Evolutionary conservation across 1,140 invertebrate genomes (phyloP).

Genomic region (Bombus cullumanus): DNA sequence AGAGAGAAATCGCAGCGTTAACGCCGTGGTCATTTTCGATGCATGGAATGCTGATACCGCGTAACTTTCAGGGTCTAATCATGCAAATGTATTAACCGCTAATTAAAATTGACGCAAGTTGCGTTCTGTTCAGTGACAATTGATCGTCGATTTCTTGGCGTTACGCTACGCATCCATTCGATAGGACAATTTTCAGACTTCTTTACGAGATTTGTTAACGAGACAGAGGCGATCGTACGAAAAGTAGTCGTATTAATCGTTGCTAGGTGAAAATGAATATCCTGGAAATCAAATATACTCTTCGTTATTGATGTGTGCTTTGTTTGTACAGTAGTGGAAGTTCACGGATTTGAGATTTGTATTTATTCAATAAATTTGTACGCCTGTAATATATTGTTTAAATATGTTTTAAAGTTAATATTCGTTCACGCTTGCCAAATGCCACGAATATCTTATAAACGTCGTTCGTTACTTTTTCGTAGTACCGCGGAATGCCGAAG

Average conservation of each 20-base stretch:
- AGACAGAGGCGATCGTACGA: background rate
- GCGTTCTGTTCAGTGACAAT: constrained; percentile 29
- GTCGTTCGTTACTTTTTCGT: background rate
- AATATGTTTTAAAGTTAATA: constrained; percentile 7
- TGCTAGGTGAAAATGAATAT: background rate
- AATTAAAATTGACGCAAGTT: constrained; percentile 60
- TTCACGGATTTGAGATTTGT: constrained; percentile 2
- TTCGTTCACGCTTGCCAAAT: background rate
- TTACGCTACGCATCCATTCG: too few relatives aligned
- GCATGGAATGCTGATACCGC: constrained; percentile 57
- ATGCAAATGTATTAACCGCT: constrained; percentile 68
- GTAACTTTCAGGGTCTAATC: constrained; percentile 63
- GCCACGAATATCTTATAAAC: too few relatives aligned
- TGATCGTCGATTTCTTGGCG: background rate
- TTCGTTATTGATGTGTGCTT: background rate
- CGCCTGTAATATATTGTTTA: background rate
- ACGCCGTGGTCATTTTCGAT: constrained; percentile 51
- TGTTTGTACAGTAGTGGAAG: background rate
- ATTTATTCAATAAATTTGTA: constrained; percentile 14
- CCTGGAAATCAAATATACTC: background rate
- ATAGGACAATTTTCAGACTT: too few relatives aligned
- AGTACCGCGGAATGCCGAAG: background rate
- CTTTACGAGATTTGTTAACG: background rate
- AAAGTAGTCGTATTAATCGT: background rate
- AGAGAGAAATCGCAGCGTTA: constrained; percentile 49